A percentile compares a stretch with the other conserved stretches of the same genome.
Evolutionary conservation across 2,888 invertebrate genomes (phyloP).

Genomic region (Melikaiella ostensackeni): DNA sequence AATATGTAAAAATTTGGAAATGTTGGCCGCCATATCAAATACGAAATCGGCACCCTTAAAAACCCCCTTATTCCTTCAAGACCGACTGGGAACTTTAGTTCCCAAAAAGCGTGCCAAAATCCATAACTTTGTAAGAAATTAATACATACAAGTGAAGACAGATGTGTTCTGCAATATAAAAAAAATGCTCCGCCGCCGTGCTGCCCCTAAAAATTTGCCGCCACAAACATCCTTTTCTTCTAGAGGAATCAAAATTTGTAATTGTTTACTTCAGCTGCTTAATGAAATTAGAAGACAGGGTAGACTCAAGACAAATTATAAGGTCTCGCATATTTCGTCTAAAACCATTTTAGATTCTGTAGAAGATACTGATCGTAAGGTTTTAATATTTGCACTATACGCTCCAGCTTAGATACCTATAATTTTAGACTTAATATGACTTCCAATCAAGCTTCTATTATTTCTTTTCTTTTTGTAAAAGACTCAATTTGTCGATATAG

Average conservation of each 20-base stretch:
- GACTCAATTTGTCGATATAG: background rate
- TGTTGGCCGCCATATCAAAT: no score
- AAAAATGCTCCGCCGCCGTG: no score
- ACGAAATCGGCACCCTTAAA: no score
- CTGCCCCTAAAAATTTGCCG: no score
- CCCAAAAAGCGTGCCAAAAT: no score
- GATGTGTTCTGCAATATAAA: no score
- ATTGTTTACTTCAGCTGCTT: conserved; percentile 14
- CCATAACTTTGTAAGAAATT: no score
- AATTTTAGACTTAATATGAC: conserved; percentile 64
- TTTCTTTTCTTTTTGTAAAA: conserved; percentile 24
- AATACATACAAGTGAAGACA: no score
- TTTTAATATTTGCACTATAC: conserved; percentile 40
- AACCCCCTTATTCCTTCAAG: no score
- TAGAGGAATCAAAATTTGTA: background rate
- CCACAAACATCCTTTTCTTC: no score
- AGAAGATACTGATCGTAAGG: conserved; percentile 32
- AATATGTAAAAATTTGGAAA: no score
- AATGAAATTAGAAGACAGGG: conserved; percentile 29
- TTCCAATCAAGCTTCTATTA: conserved; percentile 1
- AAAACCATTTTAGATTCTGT: conserved; percentile 20
- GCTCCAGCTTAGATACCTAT: conserved; percentile 50
- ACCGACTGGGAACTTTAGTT: no score
- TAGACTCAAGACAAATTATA: background rate
- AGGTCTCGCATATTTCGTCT: background rate